Base-by-base conservation (phyloP, 1,140 invertebrate genomes). In the Saxidomus purpurata region DNA sequence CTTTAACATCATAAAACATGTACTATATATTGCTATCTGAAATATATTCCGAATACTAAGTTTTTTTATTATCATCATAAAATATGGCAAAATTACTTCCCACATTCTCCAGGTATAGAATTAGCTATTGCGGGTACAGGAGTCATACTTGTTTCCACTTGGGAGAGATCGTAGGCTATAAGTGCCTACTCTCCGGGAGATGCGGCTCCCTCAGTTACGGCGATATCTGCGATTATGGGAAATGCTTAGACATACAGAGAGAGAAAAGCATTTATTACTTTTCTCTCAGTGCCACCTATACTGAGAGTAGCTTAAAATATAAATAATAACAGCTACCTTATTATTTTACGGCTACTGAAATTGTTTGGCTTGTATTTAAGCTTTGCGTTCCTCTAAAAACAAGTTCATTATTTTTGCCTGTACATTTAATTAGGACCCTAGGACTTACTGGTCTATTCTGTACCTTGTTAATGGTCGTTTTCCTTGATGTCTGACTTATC, bases 61-160 rank as follows among this genome's bases (percentile, higher is more conserved):
- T 88, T 81, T 88, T n/a, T 88, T 88, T 88, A 88, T 88, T 88
- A 88, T 88, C 71, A 88, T 88, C 86, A 81, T 88, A 88, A 88
- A 88, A 88, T 88, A 88, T 81, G 43, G 86, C 2, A 88, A 88
- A 88, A 80, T 71, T 77, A 79, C 74, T 80, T 67, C 74, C 55
- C 31, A 88, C 63, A 88, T 80, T 81, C 77, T 31, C 59, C 9
- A 38, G 15, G n/a, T 55, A 71, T 36, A 81, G 63, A 69, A 52
- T 83, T 47, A 52, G 36, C 63, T 87, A 77, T 87, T 63, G 59
- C 59, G n/a, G 80, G 63, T 38, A 63, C 25, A 61, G 71, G 84
- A 49, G n/a, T 88, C 36, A 47, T 52, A 69, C 55, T 80, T 63
- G 47, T 43, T 63, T 59, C 76, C 86, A 88, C 86, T 88, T 88